Evolutionary conservation across 2,888 invertebrate genomes (phyloP), one percentile per base, ranked within the genome.

Genomic region (Amaurobius ferox): DNA sequence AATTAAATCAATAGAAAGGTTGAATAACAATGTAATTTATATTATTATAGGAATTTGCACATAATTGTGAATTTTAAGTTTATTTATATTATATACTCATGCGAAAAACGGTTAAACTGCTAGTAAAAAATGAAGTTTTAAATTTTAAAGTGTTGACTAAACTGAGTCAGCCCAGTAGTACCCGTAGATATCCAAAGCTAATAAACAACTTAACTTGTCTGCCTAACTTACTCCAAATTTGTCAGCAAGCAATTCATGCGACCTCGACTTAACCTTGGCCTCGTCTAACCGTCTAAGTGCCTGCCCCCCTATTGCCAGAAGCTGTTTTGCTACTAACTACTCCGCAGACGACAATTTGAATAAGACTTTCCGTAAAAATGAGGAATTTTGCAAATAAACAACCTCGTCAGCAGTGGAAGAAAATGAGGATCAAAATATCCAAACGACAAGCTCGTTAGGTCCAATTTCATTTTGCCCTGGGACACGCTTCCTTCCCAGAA

Each of bases 401-500:
- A 55, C 55, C 55, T 23, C 55, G 55, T 55, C 55, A 55, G 23
- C 55, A 55, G 55, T 3, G 19, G 2, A 23, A 16, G 23, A 23
- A 55, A 55, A 55, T 55, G 23, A 23, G 55, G 55, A 55, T 55
- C 55, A 55, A 55, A 55, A 55, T 16, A 55, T 55, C 55, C 55
- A 23, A 55, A 55, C 55, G 55, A 55, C 55, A 55, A n/a, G 55
- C 55, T 55, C 55, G 19, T 55, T 55, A 23, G 19, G 11, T 1
- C 19, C 23, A 55, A 55, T 55, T 55, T 55, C 5, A 3, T 23
- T 16, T 7, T 23, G 55, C 55, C 55, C 16, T 23, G 55, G 55
- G 55, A 23, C 13, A 55, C 11, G 55, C 55, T 55, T 23, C 23
- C 55, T 55, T 6, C 55, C 23, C 23, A 5, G 11, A 23, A n/a